Percentiles rank a stretch among this genome's conserved stretches.
Evolutionary conservation across 2,797 vertebrate genomes (phyloP).

Genomic region (Enteromius argenteus): DNA sequence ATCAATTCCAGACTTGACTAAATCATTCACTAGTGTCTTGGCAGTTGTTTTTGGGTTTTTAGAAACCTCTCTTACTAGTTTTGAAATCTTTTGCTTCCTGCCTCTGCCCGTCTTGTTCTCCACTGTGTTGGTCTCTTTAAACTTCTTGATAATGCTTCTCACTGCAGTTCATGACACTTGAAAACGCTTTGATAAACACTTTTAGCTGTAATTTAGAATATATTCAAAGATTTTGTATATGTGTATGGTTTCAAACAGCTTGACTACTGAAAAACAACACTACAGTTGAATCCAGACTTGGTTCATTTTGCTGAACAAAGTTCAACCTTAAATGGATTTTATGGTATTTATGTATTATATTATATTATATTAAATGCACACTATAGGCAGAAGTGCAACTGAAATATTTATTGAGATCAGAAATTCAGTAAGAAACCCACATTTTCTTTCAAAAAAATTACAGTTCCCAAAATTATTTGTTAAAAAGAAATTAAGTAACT

Average conservation of each 20-base stretch:
- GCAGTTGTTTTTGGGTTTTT: no score
- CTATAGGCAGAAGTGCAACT: neutral
- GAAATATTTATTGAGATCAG: slow-evolving; percentile 26
- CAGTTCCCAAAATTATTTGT: neutral
- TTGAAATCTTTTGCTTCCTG: no score
- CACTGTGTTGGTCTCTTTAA: no score
- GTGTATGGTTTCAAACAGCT: neutral
- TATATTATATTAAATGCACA: neutral
- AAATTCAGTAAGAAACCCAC: slow-evolving; percentile 16
- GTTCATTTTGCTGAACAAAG: neutral
- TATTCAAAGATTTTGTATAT: neutral
- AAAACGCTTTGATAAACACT: neutral
- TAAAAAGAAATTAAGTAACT: neutral
- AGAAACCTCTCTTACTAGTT: no score
- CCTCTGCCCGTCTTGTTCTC: no score
- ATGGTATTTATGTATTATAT: neutral
- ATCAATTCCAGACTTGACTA: no score
- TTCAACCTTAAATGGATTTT: neutral
- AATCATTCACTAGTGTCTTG: no score
- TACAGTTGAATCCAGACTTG: neutral
- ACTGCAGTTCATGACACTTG: no score
- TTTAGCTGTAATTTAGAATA: neutral
- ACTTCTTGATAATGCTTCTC: no score
- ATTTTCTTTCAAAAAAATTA: neutral
- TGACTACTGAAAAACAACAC: no score